A percentile compares a stretch with the other conserved stretches of the same genome.
phyloP scores from a whole-genome alignment of 1,140 invertebrate species.

The Rhopalosiphum maidis region DNA sequence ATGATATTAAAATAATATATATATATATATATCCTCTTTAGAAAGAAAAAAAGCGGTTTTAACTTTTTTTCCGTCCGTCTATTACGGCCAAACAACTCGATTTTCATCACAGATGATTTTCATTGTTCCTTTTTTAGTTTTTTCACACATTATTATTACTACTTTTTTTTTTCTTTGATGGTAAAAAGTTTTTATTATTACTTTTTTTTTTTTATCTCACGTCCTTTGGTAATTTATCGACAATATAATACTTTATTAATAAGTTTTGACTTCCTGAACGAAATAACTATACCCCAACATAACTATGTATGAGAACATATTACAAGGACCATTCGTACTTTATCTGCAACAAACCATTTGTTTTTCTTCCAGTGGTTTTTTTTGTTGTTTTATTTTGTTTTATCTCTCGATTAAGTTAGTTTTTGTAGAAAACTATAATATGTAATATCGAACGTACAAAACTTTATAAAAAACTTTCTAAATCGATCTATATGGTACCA shows the following conservation, averaged over 20 bases:
- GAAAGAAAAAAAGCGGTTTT: not conserved
- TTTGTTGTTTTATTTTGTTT: not conserved
- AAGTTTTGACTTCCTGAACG: conserved; percentile 23
- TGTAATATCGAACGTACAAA: conserved; percentile 29
- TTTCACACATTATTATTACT: not conserved
- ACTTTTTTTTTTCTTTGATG: not conserved
- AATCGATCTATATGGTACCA: conserved; percentile 36
- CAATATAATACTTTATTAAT: conserved; percentile 38
- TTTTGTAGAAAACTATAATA: conserved; percentile 28
- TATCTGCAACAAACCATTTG: conserved; percentile 4
- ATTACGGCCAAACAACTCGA: not conserved
- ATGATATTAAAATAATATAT: not conserved
- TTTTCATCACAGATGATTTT: not conserved
- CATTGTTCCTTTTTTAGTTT: not conserved
- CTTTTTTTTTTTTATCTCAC: not conserved
- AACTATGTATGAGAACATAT: not conserved
- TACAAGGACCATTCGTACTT: not conserved
- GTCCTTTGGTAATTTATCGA: conserved; percentile 23
- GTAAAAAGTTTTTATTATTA: not conserved
- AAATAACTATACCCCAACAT: too few relatives aligned
- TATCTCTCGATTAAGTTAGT: not conserved
- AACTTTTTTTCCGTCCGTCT: not conserved
- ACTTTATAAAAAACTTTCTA: conserved; percentile 19
- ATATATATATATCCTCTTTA: too few relatives aligned
- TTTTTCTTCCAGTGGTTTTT: not conserved